phyloP scores from a whole-genome alignment of 2,797 vertebrate genomes.

The Oreochromis mossambicus region DNA sequence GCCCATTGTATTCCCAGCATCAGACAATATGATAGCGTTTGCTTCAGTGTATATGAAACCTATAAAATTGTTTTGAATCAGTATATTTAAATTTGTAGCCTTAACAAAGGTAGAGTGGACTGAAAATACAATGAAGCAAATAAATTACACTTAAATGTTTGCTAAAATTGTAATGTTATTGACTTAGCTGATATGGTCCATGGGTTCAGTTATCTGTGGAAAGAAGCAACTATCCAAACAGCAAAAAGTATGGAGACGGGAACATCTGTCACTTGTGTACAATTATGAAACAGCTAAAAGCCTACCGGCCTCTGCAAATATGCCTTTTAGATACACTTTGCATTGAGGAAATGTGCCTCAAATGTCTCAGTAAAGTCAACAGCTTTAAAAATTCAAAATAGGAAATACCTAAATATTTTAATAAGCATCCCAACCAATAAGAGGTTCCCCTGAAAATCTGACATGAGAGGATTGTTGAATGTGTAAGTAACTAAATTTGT shows the following conservation, averaged over 20 bases:
- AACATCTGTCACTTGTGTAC: not conserved
- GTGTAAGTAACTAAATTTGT: not conserved
- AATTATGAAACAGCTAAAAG: not conserved
- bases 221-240: not conserved
- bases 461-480: not conserved
- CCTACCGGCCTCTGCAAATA: not conserved
- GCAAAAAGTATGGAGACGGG: rapidly evolving
- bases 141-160: not conserved
- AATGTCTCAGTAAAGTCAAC: not conserved
- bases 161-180: not conserved
- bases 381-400: not conserved
- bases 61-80: not conserved
- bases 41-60: not conserved
- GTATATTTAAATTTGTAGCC: not conserved
- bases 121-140: not conserved
- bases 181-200: not conserved
- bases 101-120: not conserved
- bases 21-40: not conserved
- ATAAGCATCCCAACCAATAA: not conserved
- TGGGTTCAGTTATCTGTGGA: not conserved
- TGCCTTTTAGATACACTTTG: not conserved
- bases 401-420: not conserved
- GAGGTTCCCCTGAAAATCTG: not conserved
- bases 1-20: rapidly evolving
- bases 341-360: not conserved